A percentile compares a stretch with the other conserved stretches of the same genome.
phyloP scores from a whole-genome alignment of 1,140 invertebrate species.

The Drosophila watanabei region DNA sequence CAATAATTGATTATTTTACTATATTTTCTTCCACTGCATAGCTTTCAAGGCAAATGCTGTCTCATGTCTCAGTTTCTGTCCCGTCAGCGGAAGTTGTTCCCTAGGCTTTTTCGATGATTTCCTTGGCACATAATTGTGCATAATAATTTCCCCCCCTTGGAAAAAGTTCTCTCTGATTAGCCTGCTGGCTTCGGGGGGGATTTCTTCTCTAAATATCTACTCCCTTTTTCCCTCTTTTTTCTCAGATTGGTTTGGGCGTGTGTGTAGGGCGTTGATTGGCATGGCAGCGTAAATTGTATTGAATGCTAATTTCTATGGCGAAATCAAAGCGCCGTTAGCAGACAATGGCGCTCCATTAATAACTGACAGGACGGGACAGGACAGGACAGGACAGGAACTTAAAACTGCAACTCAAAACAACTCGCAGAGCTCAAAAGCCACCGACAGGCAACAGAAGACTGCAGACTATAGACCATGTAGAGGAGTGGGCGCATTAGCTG shows the following conservation, averaged over 20 bases:
- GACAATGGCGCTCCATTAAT: slow-evolving; percentile 81
- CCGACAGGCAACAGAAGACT: slow-evolving; percentile 40
- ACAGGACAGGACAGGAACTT: slow-evolving; percentile 47
- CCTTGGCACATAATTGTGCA: slow-evolving; percentile 55
- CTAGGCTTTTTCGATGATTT: slow-evolving; percentile 7
- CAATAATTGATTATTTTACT: too few relatives aligned
- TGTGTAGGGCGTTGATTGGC: slow-evolving; percentile 75
- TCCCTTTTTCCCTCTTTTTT: neutral
- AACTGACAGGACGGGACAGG: slow-evolving; percentile 67
- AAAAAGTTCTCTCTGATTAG: slow-evolving; percentile 49
- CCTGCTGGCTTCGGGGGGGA: slow-evolving; percentile 2
- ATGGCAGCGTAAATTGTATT: slow-evolving; percentile 69
- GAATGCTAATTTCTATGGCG: slow-evolving; percentile 75
- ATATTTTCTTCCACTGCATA: neutral
- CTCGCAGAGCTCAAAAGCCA: slow-evolving; percentile 46
- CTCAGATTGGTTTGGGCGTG: slow-evolving; percentile 6
- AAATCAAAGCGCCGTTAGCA: slow-evolving; percentile 75
- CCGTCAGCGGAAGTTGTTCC: slow-evolving; percentile 38
- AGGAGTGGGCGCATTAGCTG: slow-evolving; percentile 80
- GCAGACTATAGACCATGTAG: slow-evolving; percentile 23
- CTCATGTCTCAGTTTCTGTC: slow-evolving; percentile 7
- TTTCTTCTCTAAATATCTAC: neutral
- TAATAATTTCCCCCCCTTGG: slow-evolving; percentile 42
- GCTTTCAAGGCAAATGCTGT: slow-evolving; percentile 9
- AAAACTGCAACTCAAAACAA: slow-evolving; percentile 47